Base-by-base conservation (phyloP, 2,888 invertebrate species). In the Lamellibrachia satsuma region DNA sequence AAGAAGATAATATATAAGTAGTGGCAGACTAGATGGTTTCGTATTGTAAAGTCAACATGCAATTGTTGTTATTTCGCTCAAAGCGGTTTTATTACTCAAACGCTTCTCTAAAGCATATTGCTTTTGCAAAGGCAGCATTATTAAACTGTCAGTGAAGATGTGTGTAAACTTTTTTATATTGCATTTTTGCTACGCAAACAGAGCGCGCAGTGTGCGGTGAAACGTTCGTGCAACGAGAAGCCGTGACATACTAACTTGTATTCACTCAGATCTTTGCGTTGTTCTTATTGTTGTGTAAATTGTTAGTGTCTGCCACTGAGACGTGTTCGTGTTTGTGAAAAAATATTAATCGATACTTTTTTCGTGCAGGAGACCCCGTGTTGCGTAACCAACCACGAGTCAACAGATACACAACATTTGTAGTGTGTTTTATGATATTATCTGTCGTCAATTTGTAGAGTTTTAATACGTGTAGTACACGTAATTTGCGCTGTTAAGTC, bases 81-180 rank as follows among this genome's bases (percentile, higher is more conserved):
- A 75, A 75, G 75, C 75, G 75, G 6, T 11, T 75, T 75, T 75
- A 75, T 3, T 15, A 75, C 75, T 22, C 22, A 15, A 75, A n/a
- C 75, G n/a, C n/a, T 22, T 22, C 1, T 75, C 15, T 75, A 22
- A 22, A 11, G 75, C 15, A 75, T 15, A n/a, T 15, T 75, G 75
- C 75, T 75, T 75, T 75, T 75, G n/a, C 75, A 75, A 75, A 75
- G 75, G 3, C 75, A 75, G 75, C 75, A 75, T 75, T 75, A 22
- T 75, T 75, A 11, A 75, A n/a, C 75, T 75, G 0, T 75, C 75
- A 75, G 75, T 75, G 75, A 75, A 75, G n/a, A 75, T 75, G 75
- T 75, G 75, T 75, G 75, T 75, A 75, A 15, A 75, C 57, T n/a
- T 75, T 75, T 75, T 39, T 75, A 75, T 75, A 75, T 75, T n/a